Evolutionary conservation across 2,113 vertebrate genomes (phyloP), one percentile per base, ranked within the genome.

Genomic region (Hippocampus mohnikei): DNA sequence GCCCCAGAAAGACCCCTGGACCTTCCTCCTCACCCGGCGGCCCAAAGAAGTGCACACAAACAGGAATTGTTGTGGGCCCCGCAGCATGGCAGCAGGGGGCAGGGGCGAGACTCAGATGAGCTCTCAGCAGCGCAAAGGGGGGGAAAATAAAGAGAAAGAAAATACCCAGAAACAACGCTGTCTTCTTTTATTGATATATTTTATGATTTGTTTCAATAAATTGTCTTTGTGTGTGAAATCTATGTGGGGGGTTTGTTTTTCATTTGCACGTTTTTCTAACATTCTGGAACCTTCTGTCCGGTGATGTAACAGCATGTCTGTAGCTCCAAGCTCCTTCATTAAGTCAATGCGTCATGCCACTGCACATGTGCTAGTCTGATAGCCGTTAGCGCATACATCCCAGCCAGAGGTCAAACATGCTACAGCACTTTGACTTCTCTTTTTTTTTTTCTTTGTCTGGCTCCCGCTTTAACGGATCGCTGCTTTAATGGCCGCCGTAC

Each of bases 321-420:
- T 78, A 83, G 70, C 74, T 70, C 69, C 33, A 16, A 75, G 79
- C 79, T 68, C 83, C 72, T 83, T 89, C 84, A 88, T 90, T 90
- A 87, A 79, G 80, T 78, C 84, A 85, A 90, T 89, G 82, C 78
- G 73, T 75, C 66, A 68, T 87, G 85, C 88, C 84, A 87, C 82
- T 86, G 44, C 85, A 85, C 85, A 81, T 78, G 80, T 81, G 74
- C 73, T 70, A 81, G 87, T 80, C 73, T 80, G 79, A 83, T 83
- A 82, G 84, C 88, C 83, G 85, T 84, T 80, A 25, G 82, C 8
- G n/a, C 37, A 71, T 73, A 41, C 70, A 74, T 27, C n/a, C 13
- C 41, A 46, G 6, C 63, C 63, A 55, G n/a, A 55, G 37, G 55
- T 64, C 79, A 61, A 23, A 60, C 48, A 50, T 69, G 70, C 61